Conservation (phyloP, 1,140 invertebrate species). For the Halesus radiatus region DNA sequence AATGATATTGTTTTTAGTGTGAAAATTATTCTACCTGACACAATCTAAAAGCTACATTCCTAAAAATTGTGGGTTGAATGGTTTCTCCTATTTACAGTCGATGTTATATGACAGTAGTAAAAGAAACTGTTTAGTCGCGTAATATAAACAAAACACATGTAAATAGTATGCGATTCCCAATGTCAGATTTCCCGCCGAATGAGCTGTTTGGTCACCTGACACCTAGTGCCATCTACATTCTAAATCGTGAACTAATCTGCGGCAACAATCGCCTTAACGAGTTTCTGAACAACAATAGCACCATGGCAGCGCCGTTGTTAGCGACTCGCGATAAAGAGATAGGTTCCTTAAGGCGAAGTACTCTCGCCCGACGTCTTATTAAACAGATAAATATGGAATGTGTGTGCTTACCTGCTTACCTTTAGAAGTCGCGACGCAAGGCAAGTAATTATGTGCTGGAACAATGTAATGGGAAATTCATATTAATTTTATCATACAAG, state of each 20-base stretch:
- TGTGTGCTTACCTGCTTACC: slow-evolving; percentile 7
- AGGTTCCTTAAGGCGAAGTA: not conserved
- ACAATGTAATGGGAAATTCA: too few relatives aligned
- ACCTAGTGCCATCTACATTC: slow-evolving; percentile 25
- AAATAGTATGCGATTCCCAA: not conserved
- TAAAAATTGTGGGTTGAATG: too few relatives aligned
- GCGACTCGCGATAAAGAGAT: too few relatives aligned
- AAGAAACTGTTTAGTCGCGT: too few relatives aligned
- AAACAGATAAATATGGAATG: slow-evolving; percentile 19
- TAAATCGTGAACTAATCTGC: slow-evolving; percentile 34
- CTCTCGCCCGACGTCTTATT: slow-evolving; percentile 12
- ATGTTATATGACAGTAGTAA: too few relatives aligned
- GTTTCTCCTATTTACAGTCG: too few relatives aligned
- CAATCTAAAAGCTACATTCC: too few relatives aligned
- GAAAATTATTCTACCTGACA: too few relatives aligned
- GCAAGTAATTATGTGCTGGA: too few relatives aligned
- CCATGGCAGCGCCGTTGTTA: too few relatives aligned
- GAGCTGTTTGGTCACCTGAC: slow-evolving; percentile 16
- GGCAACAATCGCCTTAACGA: slow-evolving; percentile 40
- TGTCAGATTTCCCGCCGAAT: slow-evolving; percentile 17
- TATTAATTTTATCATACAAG: too few relatives aligned
- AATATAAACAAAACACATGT: not conserved
- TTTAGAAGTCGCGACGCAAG: not conserved
- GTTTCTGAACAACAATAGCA: slow-evolving; percentile 15
- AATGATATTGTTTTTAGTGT: too few relatives aligned